phyloP scores from a whole-genome alignment of 2,888 invertebrate genomes.

The Laothoe populi region DNA sequence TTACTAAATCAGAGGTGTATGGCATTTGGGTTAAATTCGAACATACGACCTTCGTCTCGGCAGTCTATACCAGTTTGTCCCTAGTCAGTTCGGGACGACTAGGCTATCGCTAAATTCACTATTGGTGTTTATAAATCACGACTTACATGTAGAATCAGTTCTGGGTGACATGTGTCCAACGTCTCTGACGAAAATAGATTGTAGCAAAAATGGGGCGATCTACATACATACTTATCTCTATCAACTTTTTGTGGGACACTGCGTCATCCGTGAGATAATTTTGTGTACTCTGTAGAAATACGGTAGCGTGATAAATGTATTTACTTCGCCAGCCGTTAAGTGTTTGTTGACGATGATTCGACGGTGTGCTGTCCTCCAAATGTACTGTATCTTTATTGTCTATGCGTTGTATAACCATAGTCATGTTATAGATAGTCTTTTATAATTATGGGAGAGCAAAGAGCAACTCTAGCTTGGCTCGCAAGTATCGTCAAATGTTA shows the following conservation, averaged over 20 bases:
- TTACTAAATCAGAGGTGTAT: no score
- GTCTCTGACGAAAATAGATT: slow-evolving; percentile 22
- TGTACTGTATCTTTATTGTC: no score
- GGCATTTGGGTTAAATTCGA: no score
- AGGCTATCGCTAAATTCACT: no score
- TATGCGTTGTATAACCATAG: no score
- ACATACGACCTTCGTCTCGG: no score
- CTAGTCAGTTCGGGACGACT: no score
- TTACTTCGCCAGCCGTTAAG: slow-evolving; percentile 2
- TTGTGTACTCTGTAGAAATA: slow-evolving; percentile 12
- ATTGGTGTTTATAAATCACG: slow-evolving; percentile 14
- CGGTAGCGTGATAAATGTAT: slow-evolving; percentile 12
- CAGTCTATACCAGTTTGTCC: no score
- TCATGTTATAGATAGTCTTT: no score
- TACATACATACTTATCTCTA: slow-evolving; percentile 15
- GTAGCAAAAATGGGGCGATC: slow-evolving; percentile 16
- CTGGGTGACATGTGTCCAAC: slow-evolving; percentile 13
- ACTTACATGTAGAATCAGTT: background rate
- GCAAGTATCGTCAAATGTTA: no score
- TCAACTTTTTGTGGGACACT: slow-evolving; percentile 21
- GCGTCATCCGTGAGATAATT: slow-evolving; percentile 10
- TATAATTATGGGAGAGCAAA: no score
- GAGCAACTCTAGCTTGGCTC: no score
- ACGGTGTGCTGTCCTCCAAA: background rate
- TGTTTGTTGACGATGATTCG: background rate